Base-by-base conservation (phyloP, 1,140 invertebrate species). In the Scaptomyza pallida region DNA sequence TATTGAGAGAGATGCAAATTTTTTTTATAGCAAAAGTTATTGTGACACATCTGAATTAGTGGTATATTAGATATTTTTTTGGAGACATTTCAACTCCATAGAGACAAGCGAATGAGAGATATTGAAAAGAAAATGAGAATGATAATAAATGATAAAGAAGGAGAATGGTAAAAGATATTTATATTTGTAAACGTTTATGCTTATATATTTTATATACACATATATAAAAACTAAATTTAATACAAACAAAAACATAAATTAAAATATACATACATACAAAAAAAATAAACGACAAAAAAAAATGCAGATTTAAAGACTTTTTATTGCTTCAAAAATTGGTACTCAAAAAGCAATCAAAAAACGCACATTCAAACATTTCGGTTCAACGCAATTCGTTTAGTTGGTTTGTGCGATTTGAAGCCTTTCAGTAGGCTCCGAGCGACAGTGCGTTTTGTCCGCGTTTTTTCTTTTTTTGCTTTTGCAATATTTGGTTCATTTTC, bases 131-230 rank as follows among this genome's bases (percentile, higher is more conserved):
- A 37, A 3, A 9, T 2, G 47, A 59, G 45, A 73, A 45, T 60
- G 41, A 52, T 45, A 51, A 51, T 56, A 54, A 51, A 51, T 56
- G 57, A 55, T 30, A 48, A 59, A 74, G 8, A 35, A 12, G 73
- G 73, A 61, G 57, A 77, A 81, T 47, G 61, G 79, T 76, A 85
- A 77, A 80, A 77, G 81, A 85, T 85, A 85, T 85, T 85, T 85
- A 85, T 85, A 85, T 85, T 85, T 85, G 80, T 85, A 85, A 79
- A 85, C 59, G 76, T 85, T 85, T 85, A 85, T 85, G 81, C 76
- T 85, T 85, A 85, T 85, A 85, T 85, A 85, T 80, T 85, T 85
- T 85, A 85, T 85, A 83, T 83, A 83, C 63, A 76, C 51, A 64
- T 51, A 76, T 55, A 81, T 64, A 75, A 57, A 78, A 41, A 72